Evolutionary conservation across 2,113 vertebrate species (phyloP), one percentile per base, ranked within the genome.

Genomic region (Diphyllodes magnificus): DNA sequence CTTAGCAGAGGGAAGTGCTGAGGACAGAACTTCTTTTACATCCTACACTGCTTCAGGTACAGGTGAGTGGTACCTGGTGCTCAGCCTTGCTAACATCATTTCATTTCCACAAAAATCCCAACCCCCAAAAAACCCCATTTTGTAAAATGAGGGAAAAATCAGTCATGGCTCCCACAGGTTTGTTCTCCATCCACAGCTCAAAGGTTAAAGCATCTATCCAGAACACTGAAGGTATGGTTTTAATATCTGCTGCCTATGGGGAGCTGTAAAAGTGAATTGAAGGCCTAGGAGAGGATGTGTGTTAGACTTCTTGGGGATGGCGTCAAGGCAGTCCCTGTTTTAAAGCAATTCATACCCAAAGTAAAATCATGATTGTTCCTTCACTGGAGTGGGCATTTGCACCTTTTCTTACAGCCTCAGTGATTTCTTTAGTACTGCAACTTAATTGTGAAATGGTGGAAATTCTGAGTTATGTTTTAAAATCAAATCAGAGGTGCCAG

Each of bases 111-210:
- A 39, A 77, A 70, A 70, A 44, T 24, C 3, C 17, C 31, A 49
- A 42, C 4, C 6, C 2, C 16, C 3, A 15, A 51, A 24, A 12
- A 11, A 0, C 3, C 12, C 11, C 9, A 4, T 31, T 69, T 33
- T 73, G 14, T 51, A 49, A 78, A 81, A 23, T 7, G 8, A 82
- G 19, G 19, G 51, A 7, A 56, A 82, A 73, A 27, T 20, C 42
- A 54, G 20, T 22, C 7, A 20, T 8, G 8, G 47, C 5, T 76
- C 28, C 53, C 9, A 37, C 21, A 18, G 28, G 5, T 49, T 37
- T 60, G 6, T 60, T 57, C 17, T 72, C 15, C 7, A 30, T 5
- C 30, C 20, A 12, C 27, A 50, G n/a, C 44, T 80, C 30, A 45
- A 64, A 59, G 72, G 42, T 49, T 63, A 27, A 82, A 63, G 33